Percentiles rank a stretch among this genome's conserved stretches.
Conservation (phyloP, 2,888 invertebrate genomes). For the Orthonevra nobilis region DNA sequence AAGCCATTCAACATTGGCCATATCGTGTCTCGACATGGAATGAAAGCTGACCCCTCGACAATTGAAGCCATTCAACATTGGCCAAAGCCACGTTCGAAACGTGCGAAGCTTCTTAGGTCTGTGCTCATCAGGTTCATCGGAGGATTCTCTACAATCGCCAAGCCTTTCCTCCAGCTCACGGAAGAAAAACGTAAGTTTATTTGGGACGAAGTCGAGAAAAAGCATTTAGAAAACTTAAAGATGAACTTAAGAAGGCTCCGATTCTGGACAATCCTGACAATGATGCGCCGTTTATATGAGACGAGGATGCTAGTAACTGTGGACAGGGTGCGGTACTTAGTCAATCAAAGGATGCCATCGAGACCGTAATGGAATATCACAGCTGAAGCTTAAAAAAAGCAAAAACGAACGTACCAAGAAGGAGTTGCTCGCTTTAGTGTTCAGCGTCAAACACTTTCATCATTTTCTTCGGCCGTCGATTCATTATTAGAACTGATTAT, state of each 20-base stretch:
- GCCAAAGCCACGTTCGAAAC: not conserved
- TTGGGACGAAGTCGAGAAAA: not conserved
- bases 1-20: not conserved
- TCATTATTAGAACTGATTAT: slow-evolving; percentile 74
- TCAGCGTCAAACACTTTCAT: slow-evolving; percentile 73
- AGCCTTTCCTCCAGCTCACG: not conserved
- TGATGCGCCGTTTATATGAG: too few species aligned
- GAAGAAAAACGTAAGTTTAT: not conserved
- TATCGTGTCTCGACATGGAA: not conserved
- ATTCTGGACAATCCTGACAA: not conserved
- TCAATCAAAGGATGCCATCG: not conserved
- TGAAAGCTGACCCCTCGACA: slow-evolving; percentile 9
- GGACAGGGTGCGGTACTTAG: slow-evolving; percentile 1
- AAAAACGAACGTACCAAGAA: not conserved
- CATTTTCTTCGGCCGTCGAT: slow-evolving; percentile 74
- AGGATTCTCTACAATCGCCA: not conserved
- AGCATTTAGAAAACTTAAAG: not conserved
- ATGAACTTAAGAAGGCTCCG: slow-evolving; percentile 3
- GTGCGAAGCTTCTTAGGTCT: too few species aligned
- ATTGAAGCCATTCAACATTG: slow-evolving; percentile 10
- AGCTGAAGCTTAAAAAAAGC: not conserved
- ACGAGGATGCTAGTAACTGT: not conserved
- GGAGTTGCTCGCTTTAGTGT: slow-evolving; percentile 71
- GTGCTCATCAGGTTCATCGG: slow-evolving; percentile 1
- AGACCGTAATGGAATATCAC: not conserved